Conservation (phyloP, 2,888 invertebrate species). For the Stenichneumon culpator region DNA sequence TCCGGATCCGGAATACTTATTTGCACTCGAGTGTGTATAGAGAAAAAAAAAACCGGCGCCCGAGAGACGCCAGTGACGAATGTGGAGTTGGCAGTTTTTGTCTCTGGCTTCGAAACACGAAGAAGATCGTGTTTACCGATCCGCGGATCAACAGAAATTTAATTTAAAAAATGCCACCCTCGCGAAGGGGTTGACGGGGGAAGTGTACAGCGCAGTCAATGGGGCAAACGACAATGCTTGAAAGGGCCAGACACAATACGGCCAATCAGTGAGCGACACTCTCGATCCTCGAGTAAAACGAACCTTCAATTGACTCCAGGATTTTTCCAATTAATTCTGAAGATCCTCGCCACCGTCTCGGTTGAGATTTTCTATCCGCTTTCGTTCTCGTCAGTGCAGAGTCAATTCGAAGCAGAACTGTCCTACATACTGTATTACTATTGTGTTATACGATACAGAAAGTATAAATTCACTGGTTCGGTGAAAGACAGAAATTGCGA, state of each 20-base stretch:
- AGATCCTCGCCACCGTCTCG: neutral
- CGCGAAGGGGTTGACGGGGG: conserved; percentile 25
- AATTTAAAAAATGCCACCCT: conserved; percentile 64
- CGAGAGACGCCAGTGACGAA: neutral
- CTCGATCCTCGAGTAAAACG: conserved; percentile 41
- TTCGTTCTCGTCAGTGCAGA: neutral
- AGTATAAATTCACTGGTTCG: neutral
- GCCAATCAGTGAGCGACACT: conserved; percentile 66
- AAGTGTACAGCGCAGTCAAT: conserved; percentile 17
- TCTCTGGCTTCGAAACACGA: too few species aligned
- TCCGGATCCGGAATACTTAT: conserved; percentile 52
- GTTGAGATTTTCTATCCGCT: neutral
- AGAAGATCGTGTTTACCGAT: neutral
- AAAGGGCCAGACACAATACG: conserved; percentile 68
- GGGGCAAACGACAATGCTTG: conserved; percentile 49
- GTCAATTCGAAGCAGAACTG: neutral
- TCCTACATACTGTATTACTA: neutral
- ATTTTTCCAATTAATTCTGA: conserved; percentile 46
- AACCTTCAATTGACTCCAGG: conserved; percentile 38
- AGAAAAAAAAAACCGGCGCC: conserved; percentile 17
- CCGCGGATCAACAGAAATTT: conserved; percentile 64
- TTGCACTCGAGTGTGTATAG: conserved; percentile 34
- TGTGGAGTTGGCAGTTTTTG: neutral
- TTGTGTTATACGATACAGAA: neutral
- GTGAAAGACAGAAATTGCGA: neutral